phyloP scores from a whole-genome alignment of 64 coral and sea anemone genomes.

The Anthopleura sola region DNA sequence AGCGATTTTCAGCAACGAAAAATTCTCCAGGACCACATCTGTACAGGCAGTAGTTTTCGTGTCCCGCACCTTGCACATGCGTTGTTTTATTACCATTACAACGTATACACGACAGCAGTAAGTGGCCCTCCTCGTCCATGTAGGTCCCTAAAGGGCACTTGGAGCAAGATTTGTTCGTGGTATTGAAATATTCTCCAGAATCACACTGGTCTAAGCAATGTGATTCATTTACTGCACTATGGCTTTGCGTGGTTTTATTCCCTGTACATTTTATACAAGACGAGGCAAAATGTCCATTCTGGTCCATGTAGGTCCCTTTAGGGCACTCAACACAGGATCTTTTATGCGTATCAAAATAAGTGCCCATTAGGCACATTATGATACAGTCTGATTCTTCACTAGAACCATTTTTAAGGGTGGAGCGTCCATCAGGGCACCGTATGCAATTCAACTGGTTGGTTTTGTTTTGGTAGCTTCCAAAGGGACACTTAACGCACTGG shows the following conservation, averaged over 20 bases:
- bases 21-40: not conserved
- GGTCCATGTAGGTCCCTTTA: not conserved
- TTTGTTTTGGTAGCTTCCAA: slow-evolving; percentile 20
- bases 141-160: not conserved
- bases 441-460: slow-evolving; percentile 11
- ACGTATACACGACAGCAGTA: not conserved
- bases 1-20: not conserved
- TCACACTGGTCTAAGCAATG: not conserved
- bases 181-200: not conserved
- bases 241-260: not conserved
- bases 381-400: not conserved
- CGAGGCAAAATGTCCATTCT: not conserved
- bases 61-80: not conserved
- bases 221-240: not conserved
- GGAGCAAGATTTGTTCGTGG: not conserved
- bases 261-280: not conserved
- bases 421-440: not conserved
- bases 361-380: not conserved
- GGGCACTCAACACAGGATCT: not conserved
- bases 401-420: not conserved
- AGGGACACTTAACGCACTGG: not conserved
- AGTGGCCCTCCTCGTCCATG: not conserved
- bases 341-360: not conserved
- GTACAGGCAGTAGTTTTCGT: not conserved
- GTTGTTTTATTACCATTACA: not conserved